phyloP scores from a whole-genome alignment of 2,797 vertebrate species.

The Cetoscarus ocellatus region DNA sequence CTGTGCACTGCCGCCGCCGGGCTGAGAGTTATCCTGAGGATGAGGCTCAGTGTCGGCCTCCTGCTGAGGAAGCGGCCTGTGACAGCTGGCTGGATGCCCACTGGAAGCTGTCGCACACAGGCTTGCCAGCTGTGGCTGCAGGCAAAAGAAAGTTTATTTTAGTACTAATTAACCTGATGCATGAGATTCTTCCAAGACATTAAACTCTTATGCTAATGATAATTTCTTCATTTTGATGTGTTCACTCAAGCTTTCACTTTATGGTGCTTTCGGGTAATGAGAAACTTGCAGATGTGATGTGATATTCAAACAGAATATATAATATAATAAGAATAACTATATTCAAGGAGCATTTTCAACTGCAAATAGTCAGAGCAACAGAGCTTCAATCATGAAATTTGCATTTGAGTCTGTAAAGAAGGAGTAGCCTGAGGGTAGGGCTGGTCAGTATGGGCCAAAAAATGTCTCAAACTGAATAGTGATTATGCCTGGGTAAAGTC shows the following conservation, averaged over 20 bases:
- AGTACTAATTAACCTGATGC: not conserved
- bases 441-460: too few species aligned
- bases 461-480: too few species aligned
- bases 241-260: conserved; percentile 10
- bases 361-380: too few species aligned
- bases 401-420: too few species aligned
- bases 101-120: conserved; percentile 79
- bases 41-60: conserved; percentile 62
- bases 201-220: conserved; percentile 7
- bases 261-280: conserved; percentile 6
- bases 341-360: too few species aligned
- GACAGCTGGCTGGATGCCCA: conserved; percentile 60
- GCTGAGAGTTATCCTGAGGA: conserved; percentile 28
- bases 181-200: not conserved
- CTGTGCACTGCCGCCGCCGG: not conserved
- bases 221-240: conserved; percentile 31
- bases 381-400: too few species aligned
- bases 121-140: conserved; percentile 83
- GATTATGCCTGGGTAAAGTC: too few species aligned
- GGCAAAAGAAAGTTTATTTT: conserved; percentile 11
- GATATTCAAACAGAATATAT: too few species aligned
- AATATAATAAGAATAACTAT: too few species aligned
- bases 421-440: too few species aligned
- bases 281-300: too few species aligned
- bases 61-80: conserved; percentile 57